phyloP scores from a whole-genome alignment of 2,888 invertebrate genomes.

The Mesorhabditis spiculigera region DNA sequence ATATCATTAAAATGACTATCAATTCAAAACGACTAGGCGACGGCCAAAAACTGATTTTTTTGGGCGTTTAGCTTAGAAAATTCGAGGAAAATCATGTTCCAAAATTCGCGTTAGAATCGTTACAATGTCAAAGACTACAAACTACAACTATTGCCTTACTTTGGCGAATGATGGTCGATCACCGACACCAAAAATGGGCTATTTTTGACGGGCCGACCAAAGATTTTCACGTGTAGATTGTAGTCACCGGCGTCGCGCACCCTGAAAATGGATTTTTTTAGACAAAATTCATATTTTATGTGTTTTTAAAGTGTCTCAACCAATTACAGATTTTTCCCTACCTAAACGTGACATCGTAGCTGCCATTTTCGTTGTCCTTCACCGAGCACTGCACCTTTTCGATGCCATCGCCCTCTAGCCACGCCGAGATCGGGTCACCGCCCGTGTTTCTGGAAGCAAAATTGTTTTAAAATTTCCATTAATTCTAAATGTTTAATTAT shows the following conservation, averaged over 20 bases:
- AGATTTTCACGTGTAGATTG: conserved; percentile 70
- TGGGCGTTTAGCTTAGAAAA: too few species aligned
- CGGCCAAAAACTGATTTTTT: too few species aligned
- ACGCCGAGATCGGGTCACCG: conserved; percentile 78
- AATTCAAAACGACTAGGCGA: too few species aligned
- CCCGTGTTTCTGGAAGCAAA: conserved; percentile 28
- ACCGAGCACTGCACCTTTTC: conserved; percentile 59
- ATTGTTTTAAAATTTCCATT: too few species aligned
- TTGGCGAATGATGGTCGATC: conserved; percentile 19
- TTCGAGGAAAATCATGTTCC: too few species aligned
- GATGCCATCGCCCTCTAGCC: conserved; percentile 6
- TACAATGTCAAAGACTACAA: too few species aligned
- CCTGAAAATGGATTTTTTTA: conserved; percentile 29
- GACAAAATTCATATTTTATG: neutral
- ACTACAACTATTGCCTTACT: neutral
- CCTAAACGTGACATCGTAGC: conserved; percentile 69
- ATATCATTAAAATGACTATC: too few species aligned
- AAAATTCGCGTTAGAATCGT: too few species aligned
- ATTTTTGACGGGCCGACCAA: conserved; percentile 79
- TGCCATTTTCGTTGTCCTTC: conserved; percentile 77
- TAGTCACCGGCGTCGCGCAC: conserved; percentile 61
- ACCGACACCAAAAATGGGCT: conserved; percentile 70
- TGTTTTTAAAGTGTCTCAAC: neutral
- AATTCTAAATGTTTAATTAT: too few species aligned
- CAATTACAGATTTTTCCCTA: conserved; percentile 27